These are phyloP conservation scores for Prietella phreatophila DNA, from an alignment of 2,113 vertebrate species.

Conservation along the genomic window DNA sequence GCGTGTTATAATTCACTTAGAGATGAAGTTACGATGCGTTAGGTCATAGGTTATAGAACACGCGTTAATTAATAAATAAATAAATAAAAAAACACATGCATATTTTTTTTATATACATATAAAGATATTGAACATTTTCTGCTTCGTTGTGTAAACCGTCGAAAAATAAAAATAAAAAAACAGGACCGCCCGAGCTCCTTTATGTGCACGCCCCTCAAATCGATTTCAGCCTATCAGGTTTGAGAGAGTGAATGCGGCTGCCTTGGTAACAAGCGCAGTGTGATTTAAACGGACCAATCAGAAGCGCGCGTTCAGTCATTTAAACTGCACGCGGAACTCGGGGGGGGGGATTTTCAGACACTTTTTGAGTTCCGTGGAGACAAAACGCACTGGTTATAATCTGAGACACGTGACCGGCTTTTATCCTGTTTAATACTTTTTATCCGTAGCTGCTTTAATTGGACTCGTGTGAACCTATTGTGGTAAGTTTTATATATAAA, in stretches of 20 bases:
- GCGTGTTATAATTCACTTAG: not conserved
- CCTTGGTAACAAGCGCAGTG: constrained; percentile 31
- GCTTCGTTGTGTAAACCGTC: too few relatives aligned
- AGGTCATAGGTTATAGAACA: not conserved
- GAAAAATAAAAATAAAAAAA: too few relatives aligned
- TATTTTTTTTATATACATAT: too few relatives aligned
- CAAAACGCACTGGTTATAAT: rapidly evolving
- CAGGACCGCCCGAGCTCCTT: not conserved
- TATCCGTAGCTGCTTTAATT: not conserved
- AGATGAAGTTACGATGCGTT: not conserved
- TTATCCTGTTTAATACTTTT: not conserved
- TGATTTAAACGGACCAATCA: constrained; percentile 69
- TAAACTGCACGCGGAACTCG: constrained; percentile 54
- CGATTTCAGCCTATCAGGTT: constrained; percentile 61
- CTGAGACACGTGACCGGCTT: rapidly evolving
- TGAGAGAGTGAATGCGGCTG: not conserved
- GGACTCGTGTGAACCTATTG: not conserved
- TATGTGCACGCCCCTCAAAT: not conserved
- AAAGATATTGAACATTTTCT: not conserved
- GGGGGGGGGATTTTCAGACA: not conserved
- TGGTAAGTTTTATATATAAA: not conserved
- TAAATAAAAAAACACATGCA: too few relatives aligned
- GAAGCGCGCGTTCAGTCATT: constrained; percentile 54
- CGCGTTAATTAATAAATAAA: not conserved
- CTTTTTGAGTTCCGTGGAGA: constrained; percentile 13